Evolutionary conservation across 2,113 vertebrate genomes (phyloP).

Genomic region (Mesembrinibis cayennensis): DNA sequence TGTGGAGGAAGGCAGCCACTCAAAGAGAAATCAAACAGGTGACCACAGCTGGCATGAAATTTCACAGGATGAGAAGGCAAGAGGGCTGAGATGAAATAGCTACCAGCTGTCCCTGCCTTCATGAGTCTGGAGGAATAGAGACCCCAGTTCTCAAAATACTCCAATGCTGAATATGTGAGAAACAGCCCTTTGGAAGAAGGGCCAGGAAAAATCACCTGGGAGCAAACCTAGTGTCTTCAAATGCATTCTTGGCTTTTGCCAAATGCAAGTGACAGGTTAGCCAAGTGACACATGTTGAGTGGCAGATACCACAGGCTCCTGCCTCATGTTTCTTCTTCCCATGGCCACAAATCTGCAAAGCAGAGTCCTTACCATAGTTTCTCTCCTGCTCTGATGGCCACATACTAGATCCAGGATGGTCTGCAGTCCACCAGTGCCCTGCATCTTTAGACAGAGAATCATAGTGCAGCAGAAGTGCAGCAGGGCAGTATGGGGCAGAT

Average conservation of each 20-base stretch:
- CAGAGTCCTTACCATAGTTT: neutral
- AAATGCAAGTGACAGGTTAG: neutral
- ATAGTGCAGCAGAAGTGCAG: neutral
- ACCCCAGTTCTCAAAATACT: neutral
- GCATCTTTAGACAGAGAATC: neutral
- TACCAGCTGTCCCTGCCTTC: neutral
- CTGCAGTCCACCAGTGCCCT: neutral
- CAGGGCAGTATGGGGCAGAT: neutral
- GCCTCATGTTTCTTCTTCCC: neutral
- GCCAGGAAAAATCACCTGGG: neutral
- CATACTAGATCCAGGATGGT: neutral
- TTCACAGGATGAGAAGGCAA: conserved; percentile 21
- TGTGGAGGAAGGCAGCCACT: conserved; percentile 54
- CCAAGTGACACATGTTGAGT: neutral
- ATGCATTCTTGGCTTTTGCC: neutral
- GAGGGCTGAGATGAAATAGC: neutral
- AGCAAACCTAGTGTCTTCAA: neutral
- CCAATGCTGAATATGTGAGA: neutral
- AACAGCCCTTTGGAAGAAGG: neutral
- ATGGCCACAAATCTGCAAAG: neutral
- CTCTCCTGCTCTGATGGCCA: neutral
- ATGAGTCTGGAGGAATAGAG: neutral
- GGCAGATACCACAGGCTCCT: neutral
- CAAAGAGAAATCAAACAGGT: conserved; percentile 71
- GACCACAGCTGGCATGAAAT: conserved; percentile 66